These are phyloP conservation scores for Gymnothorax reevesii DNA, from an alignment of 2,797 vertebrate genomes.

Conservation along the genomic window DNA sequence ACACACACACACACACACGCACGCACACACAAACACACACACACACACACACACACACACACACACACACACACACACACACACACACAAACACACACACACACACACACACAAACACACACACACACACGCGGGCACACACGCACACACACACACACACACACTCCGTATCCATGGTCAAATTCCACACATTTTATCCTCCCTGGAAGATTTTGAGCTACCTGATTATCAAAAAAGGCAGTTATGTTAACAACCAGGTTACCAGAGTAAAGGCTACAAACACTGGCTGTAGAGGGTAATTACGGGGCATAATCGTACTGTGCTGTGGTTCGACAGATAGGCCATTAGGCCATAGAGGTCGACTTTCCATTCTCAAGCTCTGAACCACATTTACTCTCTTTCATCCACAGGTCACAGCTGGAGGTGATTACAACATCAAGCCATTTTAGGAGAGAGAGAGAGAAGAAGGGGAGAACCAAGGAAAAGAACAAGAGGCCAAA, in stretches of 20 bases:
- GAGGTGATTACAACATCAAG: conserved; percentile 72
- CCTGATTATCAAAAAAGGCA: background rate
- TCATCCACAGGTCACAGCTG: conserved; percentile 70
- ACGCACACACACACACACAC: background rate
- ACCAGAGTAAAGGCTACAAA: background rate
- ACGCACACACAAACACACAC: no score
- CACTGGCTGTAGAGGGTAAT: conserved; percentile 62
- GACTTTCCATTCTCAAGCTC: conserved; percentile 62
- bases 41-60: no score
- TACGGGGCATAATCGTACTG: conserved; percentile 53
- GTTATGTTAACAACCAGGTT: background rate
- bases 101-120: background rate
- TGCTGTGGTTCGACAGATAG: conserved; percentile 47
- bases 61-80: no score
- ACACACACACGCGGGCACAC: no score
- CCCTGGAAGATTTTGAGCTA: background rate
- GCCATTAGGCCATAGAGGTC: conserved; percentile 35
- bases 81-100: background rate
- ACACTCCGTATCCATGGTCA: background rate
- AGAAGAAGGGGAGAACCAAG: conserved; percentile 45
- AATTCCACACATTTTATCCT: conserved; percentile 2
- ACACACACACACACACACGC: background rate
- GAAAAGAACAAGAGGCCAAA: background rate
- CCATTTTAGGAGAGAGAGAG: conserved; percentile 51
- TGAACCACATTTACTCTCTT: conserved; percentile 69